Evolutionary conservation across 2,113 vertebrate species (phyloP).

Genomic region (Eptesicus fuscus): DNA sequence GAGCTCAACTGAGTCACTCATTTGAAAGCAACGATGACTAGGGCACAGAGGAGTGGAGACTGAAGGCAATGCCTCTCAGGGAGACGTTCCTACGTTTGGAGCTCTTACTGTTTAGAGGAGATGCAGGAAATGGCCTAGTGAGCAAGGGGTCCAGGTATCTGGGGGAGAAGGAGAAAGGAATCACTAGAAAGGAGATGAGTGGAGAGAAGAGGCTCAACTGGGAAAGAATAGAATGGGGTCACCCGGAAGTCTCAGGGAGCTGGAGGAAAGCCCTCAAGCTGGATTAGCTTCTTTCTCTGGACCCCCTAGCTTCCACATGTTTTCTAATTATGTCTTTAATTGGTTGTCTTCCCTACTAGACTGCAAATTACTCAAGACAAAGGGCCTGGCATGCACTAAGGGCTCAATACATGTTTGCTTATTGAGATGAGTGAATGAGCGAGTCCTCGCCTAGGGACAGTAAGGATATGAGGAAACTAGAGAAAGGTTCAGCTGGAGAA

Average conservation of each 20-base stretch:
- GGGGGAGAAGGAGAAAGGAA: neutral
- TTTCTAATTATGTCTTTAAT: neutral
- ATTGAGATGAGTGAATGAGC: neutral
- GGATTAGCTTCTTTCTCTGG: neutral
- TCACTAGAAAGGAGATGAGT: neutral
- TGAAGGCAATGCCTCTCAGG: neutral
- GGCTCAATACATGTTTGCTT: neutral
- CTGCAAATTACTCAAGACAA: neutral
- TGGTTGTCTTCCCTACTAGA: neutral
- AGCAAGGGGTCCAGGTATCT: too few relatives aligned
- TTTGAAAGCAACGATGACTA: neutral
- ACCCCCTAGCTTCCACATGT: neutral
- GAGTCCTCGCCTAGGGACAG: neutral
- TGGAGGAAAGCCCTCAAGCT: neutral
- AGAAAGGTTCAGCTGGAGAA: neutral
- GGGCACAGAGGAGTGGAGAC: neutral
- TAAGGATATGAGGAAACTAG: neutral
- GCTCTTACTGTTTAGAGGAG: neutral
- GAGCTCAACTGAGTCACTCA: neutral
- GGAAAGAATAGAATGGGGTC: neutral
- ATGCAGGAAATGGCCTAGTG: neutral
- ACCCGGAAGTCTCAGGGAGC: too few relatives aligned
- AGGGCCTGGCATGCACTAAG: neutral
- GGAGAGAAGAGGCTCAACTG: neutral
- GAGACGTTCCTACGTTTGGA: neutral